These are phyloP conservation scores for Eutrigla gurnardus DNA, from an alignment of 2,797 vertebrate species.

Conservation along the genomic window DNA sequence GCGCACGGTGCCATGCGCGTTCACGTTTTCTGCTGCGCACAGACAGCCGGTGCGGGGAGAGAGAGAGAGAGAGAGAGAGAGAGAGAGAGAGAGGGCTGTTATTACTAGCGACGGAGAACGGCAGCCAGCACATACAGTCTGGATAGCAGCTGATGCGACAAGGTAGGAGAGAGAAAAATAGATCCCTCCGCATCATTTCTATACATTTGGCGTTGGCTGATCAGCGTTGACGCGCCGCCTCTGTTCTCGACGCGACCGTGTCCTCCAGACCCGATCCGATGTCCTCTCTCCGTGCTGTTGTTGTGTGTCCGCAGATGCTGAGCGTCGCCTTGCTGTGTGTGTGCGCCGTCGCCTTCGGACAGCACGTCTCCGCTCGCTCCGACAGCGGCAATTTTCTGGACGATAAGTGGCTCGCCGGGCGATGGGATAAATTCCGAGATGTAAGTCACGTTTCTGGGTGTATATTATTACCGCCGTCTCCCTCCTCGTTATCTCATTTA, in stretches of 20 bases:
- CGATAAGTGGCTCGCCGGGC: conserved; percentile 94
- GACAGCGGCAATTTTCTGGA: conserved; percentile 96
- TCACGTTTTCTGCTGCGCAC: conserved; percentile 70
- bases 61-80: conserved; percentile 42
- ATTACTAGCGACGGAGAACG: conserved; percentile 76
- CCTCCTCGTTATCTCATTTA: conserved; percentile 41
- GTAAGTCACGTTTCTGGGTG: conserved; percentile 83
- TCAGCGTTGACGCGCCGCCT: background rate
- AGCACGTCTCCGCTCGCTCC: conserved; percentile 84
- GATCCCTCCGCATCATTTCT: background rate
- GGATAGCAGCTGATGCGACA: conserved; percentile 78
- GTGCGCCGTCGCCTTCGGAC: conserved; percentile 87
- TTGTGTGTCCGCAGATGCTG: conserved; percentile 84
- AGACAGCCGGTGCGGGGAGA: conserved; percentile 57
- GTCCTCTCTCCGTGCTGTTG: conserved; percentile 66
- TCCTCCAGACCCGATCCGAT: conserved; percentile 47
- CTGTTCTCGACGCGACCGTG: conserved; percentile 23
- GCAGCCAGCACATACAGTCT: conserved; percentile 72
- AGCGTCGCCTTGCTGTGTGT: conserved; percentile 88
- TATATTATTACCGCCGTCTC: background rate
- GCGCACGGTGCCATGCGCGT: conserved; percentile 69
- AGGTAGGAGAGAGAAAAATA: conserved; percentile 65
- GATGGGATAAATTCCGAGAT: conserved; percentile 98
- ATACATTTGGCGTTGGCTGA: background rate
- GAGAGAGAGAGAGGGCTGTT: conserved; percentile 52